These are phyloP conservation scores for Sarcoramphus papa DNA, from an alignment of 2,797 vertebrate genomes.

Conservation along the genomic window DNA sequence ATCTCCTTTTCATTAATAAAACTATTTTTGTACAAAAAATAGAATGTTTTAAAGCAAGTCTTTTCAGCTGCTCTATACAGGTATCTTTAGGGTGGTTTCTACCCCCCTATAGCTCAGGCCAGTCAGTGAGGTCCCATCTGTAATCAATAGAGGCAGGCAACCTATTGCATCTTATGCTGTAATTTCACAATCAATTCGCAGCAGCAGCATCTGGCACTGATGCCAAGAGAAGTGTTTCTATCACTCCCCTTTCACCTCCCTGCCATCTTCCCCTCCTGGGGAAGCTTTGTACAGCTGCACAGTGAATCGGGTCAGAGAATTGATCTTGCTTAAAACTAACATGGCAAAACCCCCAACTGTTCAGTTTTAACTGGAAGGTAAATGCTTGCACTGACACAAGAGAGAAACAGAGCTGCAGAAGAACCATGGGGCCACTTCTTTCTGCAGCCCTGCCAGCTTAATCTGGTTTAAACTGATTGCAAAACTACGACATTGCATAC, in stretches of 20 bases:
- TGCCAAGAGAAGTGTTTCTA: background rate
- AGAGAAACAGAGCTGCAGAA: background rate
- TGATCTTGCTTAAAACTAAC: slow-evolving; percentile 2
- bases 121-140: background rate
- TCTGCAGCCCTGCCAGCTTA: background rate
- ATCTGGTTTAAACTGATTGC: background rate
- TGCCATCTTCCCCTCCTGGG: background rate
- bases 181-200: background rate
- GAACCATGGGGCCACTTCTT: background rate
- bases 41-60: background rate
- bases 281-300: background rate
- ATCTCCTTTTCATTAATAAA: background rate
- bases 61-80: background rate
- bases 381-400: background rate
- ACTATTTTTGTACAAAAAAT: background rate
- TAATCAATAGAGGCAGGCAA: background rate
- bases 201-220: background rate
- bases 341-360: background rate
- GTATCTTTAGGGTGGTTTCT: background rate
- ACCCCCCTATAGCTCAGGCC: background rate
- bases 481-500: background rate
- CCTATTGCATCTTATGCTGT: background rate
- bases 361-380: background rate
- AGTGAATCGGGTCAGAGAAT: background rate
- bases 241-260: background rate